Base-by-base conservation (phyloP, 2,797 vertebrate genomes). In the Sebastes minor region DNA sequence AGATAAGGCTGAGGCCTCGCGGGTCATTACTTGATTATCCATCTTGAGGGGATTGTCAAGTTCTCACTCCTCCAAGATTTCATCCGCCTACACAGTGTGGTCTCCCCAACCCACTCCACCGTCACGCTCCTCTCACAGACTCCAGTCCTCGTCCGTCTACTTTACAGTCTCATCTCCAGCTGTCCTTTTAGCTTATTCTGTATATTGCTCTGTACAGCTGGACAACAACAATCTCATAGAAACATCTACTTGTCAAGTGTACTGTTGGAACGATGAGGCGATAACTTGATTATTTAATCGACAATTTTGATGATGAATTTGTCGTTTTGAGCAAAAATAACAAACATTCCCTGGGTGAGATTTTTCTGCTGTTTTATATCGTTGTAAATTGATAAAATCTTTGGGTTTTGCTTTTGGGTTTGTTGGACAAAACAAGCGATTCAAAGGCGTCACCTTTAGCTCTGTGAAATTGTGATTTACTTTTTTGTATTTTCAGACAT, bases 1-100 rank as follows among this genome's bases (percentile, higher is more conserved):
- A 96, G 94, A 92, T 91, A 93, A 93, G 91, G 89, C 94, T 80
- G 89, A 86, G 89, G 91, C 92, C 93, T 87, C 42, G 78, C 75
- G 87, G 94, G 95, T 95, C 95, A 96, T 95, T 94, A 94, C 93
- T 92, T 96, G 95, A 96, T 96, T 96, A 95, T 95, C 91, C 91
- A 89, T 96, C 93, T 94, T 93, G 93, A 95, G 93, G 92, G 93
- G 93, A 95, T 95, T 94, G 94, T 96, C 95, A 95, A 94, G 92
- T 93, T 94, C 95, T 94, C 93, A 91, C 92, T 94, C 94, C 94
- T 94, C 92, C 86, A 81, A 92, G 90, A 93, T 93, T 93, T 94
- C 76, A 85, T 89, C 90, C 90, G 93, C 94, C 94, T 90, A 92
- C 91, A 91, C 91, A 86, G 88, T 89, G 89, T 81, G 80, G 88